A percentile compares a stretch with the other conserved stretches of the same genome.
phyloP scores from a whole-genome alignment of 2,888 invertebrate genomes.

The Cinara cedri region DNA sequence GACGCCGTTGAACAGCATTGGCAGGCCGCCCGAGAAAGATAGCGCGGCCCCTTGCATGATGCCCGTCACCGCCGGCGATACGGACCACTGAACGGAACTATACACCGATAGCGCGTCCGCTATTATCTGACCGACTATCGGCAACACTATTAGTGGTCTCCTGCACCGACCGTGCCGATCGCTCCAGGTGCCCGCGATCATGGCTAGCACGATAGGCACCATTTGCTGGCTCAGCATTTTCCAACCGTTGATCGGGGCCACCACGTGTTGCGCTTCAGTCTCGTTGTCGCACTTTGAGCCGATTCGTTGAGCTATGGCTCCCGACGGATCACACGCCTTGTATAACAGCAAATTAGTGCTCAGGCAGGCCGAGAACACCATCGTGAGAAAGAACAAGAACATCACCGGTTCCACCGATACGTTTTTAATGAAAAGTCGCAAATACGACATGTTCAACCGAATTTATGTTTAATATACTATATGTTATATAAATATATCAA shows the following conservation, averaged over 20 bases:
- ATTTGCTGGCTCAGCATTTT: conserved; percentile 22
- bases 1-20: conserved; percentile 58
- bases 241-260: conserved; percentile 55
- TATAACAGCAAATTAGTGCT: conserved; percentile 49
- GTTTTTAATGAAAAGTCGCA: neutral
- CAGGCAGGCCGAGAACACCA: conserved; percentile 24
- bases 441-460: no score
- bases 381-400: conserved; percentile 48
- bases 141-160: conserved; percentile 56
- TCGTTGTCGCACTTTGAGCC: conserved; percentile 44
- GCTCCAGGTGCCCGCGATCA: conserved; percentile 2
- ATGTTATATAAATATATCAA: no score
- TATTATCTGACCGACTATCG: neutral
- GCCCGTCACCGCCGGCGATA: conserved; percentile 5
- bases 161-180: no score
- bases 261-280: conserved; percentile 44
- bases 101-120: neutral
- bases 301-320: neutral
- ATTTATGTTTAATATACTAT: no score
- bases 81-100: conserved; percentile 37
- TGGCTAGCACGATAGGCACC: conserved; percentile 35
- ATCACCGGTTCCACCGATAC: conserved; percentile 49
- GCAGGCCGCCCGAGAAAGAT: conserved; percentile 58
- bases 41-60: conserved; percentile 57
- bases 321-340: conserved; percentile 50